These are phyloP conservation scores for Tetanocera ferruginea DNA, from an alignment of 2,888 invertebrate genomes.

Conservation along the genomic window DNA sequence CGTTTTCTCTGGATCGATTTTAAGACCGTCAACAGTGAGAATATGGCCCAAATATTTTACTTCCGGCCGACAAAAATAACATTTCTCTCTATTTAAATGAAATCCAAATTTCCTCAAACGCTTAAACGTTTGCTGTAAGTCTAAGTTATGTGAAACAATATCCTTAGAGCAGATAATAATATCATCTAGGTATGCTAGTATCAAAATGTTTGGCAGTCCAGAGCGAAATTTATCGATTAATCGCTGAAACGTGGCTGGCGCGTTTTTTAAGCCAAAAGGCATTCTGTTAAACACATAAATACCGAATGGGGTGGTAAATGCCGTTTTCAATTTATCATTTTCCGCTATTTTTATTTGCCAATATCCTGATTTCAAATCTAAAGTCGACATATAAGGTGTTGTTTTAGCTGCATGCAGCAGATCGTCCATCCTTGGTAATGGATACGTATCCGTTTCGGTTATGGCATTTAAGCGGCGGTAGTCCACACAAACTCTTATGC, in stretches of 20 bases:
- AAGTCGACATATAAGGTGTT: conserved; percentile 56
- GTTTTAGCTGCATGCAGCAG: conserved; percentile 59
- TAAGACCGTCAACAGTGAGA: conserved; percentile 54
- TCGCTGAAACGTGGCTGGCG: too few relatives aligned
- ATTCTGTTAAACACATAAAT: conserved; percentile 56
- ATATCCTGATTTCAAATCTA: conserved; percentile 63
- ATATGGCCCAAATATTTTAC: conserved; percentile 59
- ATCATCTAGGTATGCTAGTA: too few relatives aligned
- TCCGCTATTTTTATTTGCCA: conserved; percentile 51
- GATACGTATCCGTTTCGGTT: conserved; percentile 58
- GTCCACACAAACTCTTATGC: conserved; percentile 15
- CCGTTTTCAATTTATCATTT: conserved; percentile 57
- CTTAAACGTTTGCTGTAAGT: conserved; percentile 51
- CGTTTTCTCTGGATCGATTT: conserved; percentile 55
- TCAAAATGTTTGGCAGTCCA: too few relatives aligned
- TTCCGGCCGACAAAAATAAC: conserved; percentile 40
- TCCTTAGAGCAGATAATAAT: conserved; percentile 51
- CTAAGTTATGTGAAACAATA: conserved; percentile 53
- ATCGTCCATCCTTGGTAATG: conserved; percentile 67
- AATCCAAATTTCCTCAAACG: conserved; percentile 48
- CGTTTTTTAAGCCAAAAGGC: too few relatives aligned
- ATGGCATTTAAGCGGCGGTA: too few relatives aligned
- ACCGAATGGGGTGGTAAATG: conserved; percentile 60
- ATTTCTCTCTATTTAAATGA: conserved; percentile 54
- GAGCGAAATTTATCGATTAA: too few relatives aligned